Base-by-base conservation (phyloP, 1,140 invertebrate genomes). In the Oncopodura yosiiana region DNA sequence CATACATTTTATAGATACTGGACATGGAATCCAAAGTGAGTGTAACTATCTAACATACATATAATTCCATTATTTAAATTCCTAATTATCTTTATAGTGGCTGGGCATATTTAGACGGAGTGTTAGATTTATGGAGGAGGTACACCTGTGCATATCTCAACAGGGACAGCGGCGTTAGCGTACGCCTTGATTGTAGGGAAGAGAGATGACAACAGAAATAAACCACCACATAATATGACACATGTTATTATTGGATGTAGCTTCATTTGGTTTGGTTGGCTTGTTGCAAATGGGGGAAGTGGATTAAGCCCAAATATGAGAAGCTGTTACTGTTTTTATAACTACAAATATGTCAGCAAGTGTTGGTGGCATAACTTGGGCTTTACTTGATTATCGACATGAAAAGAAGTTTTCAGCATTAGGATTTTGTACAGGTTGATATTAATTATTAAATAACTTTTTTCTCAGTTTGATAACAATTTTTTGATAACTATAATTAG, bases 161-260 rank as follows among this genome's bases (percentile, higher is more conserved):
- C 61, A 1, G 61, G 61, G 11, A 54, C 58, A 0, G 58, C 57
- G 9, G 61, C 61, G 0, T 32, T 63, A 2, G 61, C 57, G 1
- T 63, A 51, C 43, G 61, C 61, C 2, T 19, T 58, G 6, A 16
- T 62, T 11, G 41, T 62, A 1, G 61, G 61, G 14, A 56, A 53
- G 50, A 48, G 61, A 8, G n/a, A 54, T 6, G 53, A 62, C 37
- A 39, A 19, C 3, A 52, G 45, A 2, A 57, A 62, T 21, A 58
- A 55, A 19, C 53, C 56, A 16, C 61, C 61, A 3, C 61, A 62
- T 29, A 62, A 62, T 19, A 62, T 62, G 56, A 53, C 57, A 23
- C 56, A 62, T 43, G 56, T 62, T 3, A 39, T 59, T 26, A 36
- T 62, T 1, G 61, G 61, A 16, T 49, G 34, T 4, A 51, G 53